Base-by-base conservation (phyloP, 2,888 invertebrate genomes). In the Heliothis peltigera region DNA sequence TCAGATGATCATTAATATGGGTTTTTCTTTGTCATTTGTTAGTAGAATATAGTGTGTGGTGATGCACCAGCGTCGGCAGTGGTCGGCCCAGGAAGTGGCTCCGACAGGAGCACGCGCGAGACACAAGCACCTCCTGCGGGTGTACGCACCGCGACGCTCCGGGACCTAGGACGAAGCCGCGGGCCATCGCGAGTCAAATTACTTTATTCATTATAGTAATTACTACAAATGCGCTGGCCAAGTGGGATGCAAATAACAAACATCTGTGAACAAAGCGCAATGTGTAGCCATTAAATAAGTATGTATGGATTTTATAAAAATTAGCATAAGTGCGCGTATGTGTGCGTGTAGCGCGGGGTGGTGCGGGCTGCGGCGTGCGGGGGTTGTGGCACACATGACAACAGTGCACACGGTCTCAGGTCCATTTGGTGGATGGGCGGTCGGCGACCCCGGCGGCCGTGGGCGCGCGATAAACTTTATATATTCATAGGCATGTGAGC, bases 381-480 rank as follows among this genome's bases (percentile, higher is more conserved):
- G 63, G 54, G 51, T 21, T 35, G 64, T 53, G 59, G 59, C 66
- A 70, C 79, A 80, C 80, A 81, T 81, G 81, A 75, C 81, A 63
- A 78, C 83, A 79, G 83, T 68, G 75, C 73, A 59, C 74, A 53
- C 75, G 75, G 73, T 35, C 74, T 78, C 66, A 49, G 70, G 82
- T 82, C 82, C 83, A 83, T 83, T 82, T 75, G 80, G 83, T 80
- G 82, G 82, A 63, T 76, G 78, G 82, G 69, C 83, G 83, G 79
- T 77, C 79, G 73, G 75, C 77, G 80, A 81, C 80, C 77, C 70
- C 76, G 74, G 48, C 69, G 68, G 66, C 66, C 74, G 79, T 72
- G 74, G 80, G 78, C 78, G 75, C 71, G 76, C 68, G 72, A 72
- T 68, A 73, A 74, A 76, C 77, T 80, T 79, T 77, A 80, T 79